phyloP scores from a whole-genome alignment of 2,113 vertebrate species.

The Dasypus novemcinctus region DNA sequence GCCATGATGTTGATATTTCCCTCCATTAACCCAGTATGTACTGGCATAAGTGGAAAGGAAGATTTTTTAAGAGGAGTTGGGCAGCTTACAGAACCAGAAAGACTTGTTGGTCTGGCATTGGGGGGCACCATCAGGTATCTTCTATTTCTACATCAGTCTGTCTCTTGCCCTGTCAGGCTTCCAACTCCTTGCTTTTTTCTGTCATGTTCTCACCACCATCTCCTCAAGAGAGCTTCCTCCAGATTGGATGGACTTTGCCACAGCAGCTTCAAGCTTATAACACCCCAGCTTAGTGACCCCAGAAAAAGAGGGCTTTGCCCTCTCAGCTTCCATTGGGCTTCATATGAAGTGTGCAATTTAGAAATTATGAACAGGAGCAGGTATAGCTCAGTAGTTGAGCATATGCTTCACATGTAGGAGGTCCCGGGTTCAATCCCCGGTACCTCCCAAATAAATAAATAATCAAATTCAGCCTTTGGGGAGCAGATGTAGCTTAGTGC shows the following conservation, averaged over 20 bases:
- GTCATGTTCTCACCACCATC: background rate
- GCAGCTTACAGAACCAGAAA: conserved; percentile 1
- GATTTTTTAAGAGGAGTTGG: background rate
- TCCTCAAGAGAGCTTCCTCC: background rate
- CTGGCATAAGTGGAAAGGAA: background rate
- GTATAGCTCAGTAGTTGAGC: no score
- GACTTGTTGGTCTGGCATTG: background rate
- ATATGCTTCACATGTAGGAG: no score
- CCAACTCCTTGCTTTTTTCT: background rate
- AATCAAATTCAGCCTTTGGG: no score
- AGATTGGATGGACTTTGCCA: background rate
- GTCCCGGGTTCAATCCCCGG: background rate
- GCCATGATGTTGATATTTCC: background rate
- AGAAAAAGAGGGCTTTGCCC: background rate
- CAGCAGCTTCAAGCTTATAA: background rate
- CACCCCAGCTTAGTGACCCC: background rate
- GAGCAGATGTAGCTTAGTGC: no score
- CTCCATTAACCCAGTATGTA: background rate
- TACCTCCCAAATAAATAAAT: no score
- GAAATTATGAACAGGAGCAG: background rate
- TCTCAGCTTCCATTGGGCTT: background rate
- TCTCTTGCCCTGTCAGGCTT: background rate
- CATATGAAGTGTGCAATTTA: background rate
- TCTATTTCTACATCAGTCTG: background rate
- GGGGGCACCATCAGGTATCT: background rate